Evolutionary conservation across 2,113 vertebrate species (phyloP).

Genomic region (human): DNA sequence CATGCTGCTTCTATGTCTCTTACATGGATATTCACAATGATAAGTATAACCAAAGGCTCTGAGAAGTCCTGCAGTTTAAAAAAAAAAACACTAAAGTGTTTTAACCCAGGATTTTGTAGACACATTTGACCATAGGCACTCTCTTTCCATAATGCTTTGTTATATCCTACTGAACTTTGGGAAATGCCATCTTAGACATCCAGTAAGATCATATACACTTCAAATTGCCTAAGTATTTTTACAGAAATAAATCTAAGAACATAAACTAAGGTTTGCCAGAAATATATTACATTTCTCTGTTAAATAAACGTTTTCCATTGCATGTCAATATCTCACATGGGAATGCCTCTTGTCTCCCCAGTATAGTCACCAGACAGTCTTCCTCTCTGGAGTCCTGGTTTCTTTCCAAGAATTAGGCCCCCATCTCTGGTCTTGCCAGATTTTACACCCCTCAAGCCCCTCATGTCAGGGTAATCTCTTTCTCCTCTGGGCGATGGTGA

Average conservation of each 20-base stretch:
- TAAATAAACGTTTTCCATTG: background rate
- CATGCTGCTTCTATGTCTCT: background rate
- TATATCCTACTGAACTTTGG: background rate
- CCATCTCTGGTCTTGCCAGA: background rate
- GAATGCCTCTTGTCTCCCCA: background rate
- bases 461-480: background rate
- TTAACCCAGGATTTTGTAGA: background rate
- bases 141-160: background rate
- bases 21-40: background rate
- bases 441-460: background rate
- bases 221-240: background rate
- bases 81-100: background rate
- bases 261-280: background rate
- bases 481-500: background rate
- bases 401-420: slow-evolving; percentile 1
- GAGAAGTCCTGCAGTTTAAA: background rate
- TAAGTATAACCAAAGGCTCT: background rate
- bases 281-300: background rate
- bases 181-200: background rate
- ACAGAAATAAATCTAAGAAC: background rate
- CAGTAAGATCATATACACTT: background rate
- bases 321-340: background rate
- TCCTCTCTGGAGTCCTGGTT: background rate
- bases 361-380: background rate
- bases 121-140: background rate